Evolutionary conservation across 2,797 vertebrate species (phyloP), one percentile per base, ranked within the genome.

Genomic region (Garrulus glandarius): DNA sequence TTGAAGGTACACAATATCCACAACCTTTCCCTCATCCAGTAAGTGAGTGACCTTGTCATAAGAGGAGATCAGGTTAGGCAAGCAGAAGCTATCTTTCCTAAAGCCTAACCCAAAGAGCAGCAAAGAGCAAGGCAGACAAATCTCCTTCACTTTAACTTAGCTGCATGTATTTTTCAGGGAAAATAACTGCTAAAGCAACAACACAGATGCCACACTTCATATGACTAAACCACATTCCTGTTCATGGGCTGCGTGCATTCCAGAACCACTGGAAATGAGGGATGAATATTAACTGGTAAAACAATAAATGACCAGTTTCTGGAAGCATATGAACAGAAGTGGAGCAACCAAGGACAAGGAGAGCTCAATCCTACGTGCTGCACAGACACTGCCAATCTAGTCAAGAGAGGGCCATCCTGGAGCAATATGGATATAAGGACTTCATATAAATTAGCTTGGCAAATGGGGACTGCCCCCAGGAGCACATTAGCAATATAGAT

Each of bases 291-390:
- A 61, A 57, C 32, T 39, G 20, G 29, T 52, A 68, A 72, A 90
- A 44, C 41, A 71, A 15, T 53, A 81, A 53, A 37, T 26, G 15
- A 37, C 12, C 12, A 29, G 10, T 68, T 87, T 52, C 26, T 64
- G 72, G 47, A 82, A 55, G 4, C 0, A 0, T 27, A 53, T 10
- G 8, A 52, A 34, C 23, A 34, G 60, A 78, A 81, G 18, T 37
- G 39, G 17, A 74, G 23, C 26, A 82, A 63, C 16, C 23, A 65
- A 67, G 41, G 67, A 24, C 30, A 22, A 57, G 43, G 26, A 91
- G n/a, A 79, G 11, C 22, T 81, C 61, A 81, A 9, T 4, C 4
- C 15, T 44, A 1, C 0, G 0, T 18, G 21, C 64, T 39, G 32
- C 21, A 37, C 10, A 64, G 39, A 64, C 15, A 26, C 11, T 39